Conservation (phyloP, 2,797 vertebrate species). For the Falco naumanni region DNA sequence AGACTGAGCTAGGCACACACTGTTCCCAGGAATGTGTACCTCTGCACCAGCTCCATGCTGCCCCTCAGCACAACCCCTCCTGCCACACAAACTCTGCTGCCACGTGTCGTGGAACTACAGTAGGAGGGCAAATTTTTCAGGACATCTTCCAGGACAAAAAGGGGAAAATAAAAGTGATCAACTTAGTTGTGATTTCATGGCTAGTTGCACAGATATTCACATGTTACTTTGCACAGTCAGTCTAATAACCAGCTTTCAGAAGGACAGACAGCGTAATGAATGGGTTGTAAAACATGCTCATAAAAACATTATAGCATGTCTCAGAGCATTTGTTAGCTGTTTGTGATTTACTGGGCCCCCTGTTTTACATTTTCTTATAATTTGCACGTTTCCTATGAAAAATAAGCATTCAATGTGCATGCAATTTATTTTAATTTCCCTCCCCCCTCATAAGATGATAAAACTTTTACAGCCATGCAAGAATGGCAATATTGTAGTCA, state of each 20-base stretch:
- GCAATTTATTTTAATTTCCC: conserved; percentile 70
- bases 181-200: conserved; percentile 71
- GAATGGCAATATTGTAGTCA: conserved; percentile 64
- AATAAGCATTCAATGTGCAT: conserved; percentile 67
- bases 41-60: fast-evolving
- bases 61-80: not conserved
- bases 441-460: conserved; percentile 52
- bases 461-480: conserved; percentile 69
- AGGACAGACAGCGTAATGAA: conserved; percentile 80
- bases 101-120: fast-evolving
- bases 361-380: conserved; percentile 72
- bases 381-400: conserved; percentile 73
- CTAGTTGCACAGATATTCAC: conserved; percentile 72
- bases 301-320: conserved; percentile 78
- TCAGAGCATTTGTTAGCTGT: conserved; percentile 72
- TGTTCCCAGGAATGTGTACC: not conserved
- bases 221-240: conserved; percentile 69
- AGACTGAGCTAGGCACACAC: not conserved
- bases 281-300: conserved; percentile 77
- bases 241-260: conserved; percentile 80
- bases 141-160: not conserved
- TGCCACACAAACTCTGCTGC: fast-evolving
- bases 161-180: conserved; percentile 10
- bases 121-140: not conserved
- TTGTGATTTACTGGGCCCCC: conserved; percentile 70